Conservation (phyloP, 2,113 vertebrate genomes). For the Thunnus thynnus region DNA sequence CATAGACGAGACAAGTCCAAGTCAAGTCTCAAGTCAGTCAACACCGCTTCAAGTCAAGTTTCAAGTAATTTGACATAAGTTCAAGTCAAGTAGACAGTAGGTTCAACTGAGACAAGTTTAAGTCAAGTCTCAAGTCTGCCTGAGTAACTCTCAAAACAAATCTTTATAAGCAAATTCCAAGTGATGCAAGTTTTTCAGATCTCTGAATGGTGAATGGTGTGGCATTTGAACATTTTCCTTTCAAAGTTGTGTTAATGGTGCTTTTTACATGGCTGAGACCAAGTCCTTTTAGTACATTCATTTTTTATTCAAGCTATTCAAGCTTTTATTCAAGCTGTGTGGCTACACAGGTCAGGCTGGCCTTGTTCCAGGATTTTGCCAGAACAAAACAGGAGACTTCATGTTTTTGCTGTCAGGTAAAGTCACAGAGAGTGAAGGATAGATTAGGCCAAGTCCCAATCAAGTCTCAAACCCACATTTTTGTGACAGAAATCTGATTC, state of each 20-base stretch:
- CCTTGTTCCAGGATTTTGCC: background rate
- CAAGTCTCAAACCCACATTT: background rate
- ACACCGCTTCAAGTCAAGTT: too few relatives aligned
- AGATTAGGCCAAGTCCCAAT: background rate
- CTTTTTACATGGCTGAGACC: background rate
- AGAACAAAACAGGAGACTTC: background rate
- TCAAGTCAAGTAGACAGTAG: too few relatives aligned
- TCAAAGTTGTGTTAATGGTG: background rate
- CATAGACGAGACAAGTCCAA: too few relatives aligned
- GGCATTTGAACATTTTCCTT: background rate
- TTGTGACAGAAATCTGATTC: background rate
- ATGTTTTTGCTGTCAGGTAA: background rate
- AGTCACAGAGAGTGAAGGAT: background rate
- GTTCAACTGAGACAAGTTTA: too few relatives aligned
- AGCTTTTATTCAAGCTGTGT: too few relatives aligned
- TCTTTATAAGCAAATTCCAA: too few relatives aligned
- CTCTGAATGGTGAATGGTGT: background rate
- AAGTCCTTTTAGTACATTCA: background rate
- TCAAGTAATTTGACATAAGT: too few relatives aligned
- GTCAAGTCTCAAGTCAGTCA: too few relatives aligned
- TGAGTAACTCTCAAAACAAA: too few relatives aligned
- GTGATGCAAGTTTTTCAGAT: too few relatives aligned
- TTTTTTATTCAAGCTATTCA: too few relatives aligned
- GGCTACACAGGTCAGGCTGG: background rate
- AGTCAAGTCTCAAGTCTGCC: too few relatives aligned